These are phyloP conservation scores for Rhegmatorhina hoffmannsi DNA, from an alignment of 2,113 vertebrate species.

Conservation along the genomic window DNA sequence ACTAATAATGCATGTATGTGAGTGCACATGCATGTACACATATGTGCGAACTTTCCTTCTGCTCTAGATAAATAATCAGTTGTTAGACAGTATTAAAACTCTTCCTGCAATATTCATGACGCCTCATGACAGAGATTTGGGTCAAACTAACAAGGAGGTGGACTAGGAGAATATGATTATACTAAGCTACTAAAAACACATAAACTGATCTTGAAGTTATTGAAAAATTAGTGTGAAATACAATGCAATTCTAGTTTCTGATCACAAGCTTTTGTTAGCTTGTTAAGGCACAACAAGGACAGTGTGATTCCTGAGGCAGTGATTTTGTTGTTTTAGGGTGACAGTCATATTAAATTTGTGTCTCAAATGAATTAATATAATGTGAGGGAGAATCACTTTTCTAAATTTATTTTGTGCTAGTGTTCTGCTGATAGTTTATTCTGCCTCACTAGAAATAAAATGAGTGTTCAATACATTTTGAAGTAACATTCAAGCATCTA, in stretches of 20 bases:
- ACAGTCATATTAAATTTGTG: constrained; percentile 30
- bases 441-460: constrained; percentile 21
- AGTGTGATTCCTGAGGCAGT: background rate
- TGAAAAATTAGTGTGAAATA: background rate
- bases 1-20: background rate
- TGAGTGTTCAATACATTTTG: background rate
- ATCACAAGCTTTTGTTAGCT: background rate
- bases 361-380: constrained; percentile 27
- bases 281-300: background rate
- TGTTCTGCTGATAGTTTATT: constrained; percentile 3
- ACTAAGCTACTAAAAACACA: background rate
- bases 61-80: background rate
- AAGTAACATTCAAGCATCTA: background rate
- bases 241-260: background rate
- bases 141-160: background rate
- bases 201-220: background rate
- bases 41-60: background rate
- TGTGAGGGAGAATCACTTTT: background rate
- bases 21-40: fast-evolving
- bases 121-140: background rate
- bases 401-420: constrained; percentile 18
- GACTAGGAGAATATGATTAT: background rate
- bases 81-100: background rate
- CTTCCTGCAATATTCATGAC: background rate
- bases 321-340: constrained; percentile 7